phyloP scores from a whole-genome alignment of 2,888 invertebrate genomes.

The Monochamus alternatus region DNA sequence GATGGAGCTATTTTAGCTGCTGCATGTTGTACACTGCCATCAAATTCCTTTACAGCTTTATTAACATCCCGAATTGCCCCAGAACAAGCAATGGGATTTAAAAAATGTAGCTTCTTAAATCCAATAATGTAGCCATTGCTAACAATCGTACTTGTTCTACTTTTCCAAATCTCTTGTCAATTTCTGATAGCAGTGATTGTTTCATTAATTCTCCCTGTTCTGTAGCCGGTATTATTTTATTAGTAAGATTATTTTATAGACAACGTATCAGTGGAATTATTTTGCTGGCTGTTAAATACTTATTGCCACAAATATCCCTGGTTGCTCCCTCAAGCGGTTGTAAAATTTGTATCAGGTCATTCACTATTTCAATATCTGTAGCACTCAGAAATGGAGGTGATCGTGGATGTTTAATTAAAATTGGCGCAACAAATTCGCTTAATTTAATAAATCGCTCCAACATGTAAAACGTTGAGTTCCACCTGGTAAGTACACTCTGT shows the following conservation, averaged over 20 bases:
- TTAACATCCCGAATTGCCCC: constrained; percentile 18
- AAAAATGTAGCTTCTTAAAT: constrained; percentile 51
- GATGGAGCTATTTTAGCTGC: background rate
- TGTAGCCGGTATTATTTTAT: constrained; percentile 9
- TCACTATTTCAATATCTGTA: constrained; percentile 7
- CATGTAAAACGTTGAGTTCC: constrained; percentile 58
- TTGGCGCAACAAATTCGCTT: constrained; percentile 4
- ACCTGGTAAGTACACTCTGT: constrained; percentile 56
- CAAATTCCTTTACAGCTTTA: constrained; percentile 10
- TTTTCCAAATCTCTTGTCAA: background rate
- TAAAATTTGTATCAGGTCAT: constrained; percentile 9
- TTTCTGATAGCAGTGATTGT: too few species aligned
- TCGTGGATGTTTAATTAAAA: constrained; percentile 4
- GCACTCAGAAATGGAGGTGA: background rate
- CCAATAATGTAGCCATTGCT: constrained; percentile 45
- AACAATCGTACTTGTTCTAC: constrained; percentile 40
- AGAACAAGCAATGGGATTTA: constrained; percentile 40
- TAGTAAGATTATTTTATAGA: background rate
- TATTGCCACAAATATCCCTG: constrained; percentile 7
- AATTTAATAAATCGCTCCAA: constrained; percentile 40
- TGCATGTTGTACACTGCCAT: constrained; percentile 3
- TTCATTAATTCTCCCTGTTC: background rate
- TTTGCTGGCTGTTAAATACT: constrained; percentile 4
- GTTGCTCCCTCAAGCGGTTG: constrained; percentile 2
- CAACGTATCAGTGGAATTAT: constrained; percentile 2